These are phyloP conservation scores for Drosophila mojavensis DNA, from an alignment of 1,140 invertebrate genomes.

Conservation along the genomic window DNA sequence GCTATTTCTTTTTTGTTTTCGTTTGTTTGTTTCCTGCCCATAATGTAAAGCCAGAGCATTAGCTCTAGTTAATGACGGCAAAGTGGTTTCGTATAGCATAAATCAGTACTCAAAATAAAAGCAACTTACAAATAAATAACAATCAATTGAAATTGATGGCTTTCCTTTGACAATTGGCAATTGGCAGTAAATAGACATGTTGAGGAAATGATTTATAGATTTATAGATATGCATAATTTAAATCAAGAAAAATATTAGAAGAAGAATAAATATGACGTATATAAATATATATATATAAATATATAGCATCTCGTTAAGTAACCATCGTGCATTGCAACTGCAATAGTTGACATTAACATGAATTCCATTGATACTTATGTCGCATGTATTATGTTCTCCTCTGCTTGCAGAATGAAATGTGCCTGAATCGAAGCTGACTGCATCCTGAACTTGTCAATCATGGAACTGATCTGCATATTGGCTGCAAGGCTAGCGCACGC, in stretches of 20 bases:
- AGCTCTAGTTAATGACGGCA: conserved; percentile 7
- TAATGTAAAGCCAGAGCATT: conserved; percentile 36
- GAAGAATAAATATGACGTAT: no score
- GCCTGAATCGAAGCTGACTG: conserved; percentile 22
- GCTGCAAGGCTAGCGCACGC: conserved; percentile 41
- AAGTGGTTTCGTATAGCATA: not conserved
- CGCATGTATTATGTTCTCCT: conserved; percentile 49
- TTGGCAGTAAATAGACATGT: no score
- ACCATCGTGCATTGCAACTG: no score
- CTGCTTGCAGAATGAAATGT: conserved; percentile 29
- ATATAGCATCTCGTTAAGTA: no score
- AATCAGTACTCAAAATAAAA: not conserved
- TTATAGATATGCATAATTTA: no score
- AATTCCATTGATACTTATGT: conserved; percentile 57
- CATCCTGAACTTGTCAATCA: conserved; percentile 66
- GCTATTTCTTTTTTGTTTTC: not conserved
- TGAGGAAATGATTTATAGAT: no score
- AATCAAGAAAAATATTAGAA: no score
- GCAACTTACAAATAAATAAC: no score
- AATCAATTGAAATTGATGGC: no score
- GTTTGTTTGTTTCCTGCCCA: conserved; percentile 30
- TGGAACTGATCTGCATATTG: conserved; percentile 23
- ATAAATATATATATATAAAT: no score
- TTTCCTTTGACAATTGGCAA: no score
- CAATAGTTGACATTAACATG: not conserved